Percentiles rank a stretch among this genome's conserved stretches.
These are phyloP conservation scores for Morinoia aosen DNA, from an alignment of 2,888 invertebrate species.

Conservation along the genomic window DNA sequence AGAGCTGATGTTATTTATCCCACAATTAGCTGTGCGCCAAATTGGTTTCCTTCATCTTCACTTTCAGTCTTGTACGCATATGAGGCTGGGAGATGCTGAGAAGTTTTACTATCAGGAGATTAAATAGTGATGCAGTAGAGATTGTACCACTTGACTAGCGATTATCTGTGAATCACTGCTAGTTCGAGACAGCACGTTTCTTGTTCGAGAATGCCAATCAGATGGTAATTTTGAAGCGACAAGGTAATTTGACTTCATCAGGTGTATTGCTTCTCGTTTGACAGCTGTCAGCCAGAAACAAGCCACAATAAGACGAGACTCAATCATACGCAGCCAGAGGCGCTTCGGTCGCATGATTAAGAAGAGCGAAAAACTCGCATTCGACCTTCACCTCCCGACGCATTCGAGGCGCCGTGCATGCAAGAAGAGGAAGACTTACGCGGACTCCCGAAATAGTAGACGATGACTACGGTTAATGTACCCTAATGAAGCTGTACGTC, in stretches of 20 bases:
- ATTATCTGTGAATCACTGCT: neutral
- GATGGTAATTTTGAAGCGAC: conserved; percentile 68
- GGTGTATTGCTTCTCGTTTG: neutral
- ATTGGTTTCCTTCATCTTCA: neutral
- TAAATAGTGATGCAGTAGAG: neutral
- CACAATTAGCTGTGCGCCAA: neutral
- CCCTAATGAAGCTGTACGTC: neutral
- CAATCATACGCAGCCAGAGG: neutral
- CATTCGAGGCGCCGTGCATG: neutral
- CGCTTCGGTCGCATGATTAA: neutral
- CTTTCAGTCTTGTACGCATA: neutral
- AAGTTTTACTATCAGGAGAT: neutral
- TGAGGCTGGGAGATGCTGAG: neutral
- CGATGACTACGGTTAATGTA: neutral
- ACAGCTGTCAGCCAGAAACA: neutral
- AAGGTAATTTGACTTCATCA: neutral
- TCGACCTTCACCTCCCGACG: neutral
- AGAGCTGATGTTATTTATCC: too few species aligned
- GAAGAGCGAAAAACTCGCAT: neutral
- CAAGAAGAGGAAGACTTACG: neutral
- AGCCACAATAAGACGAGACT: neutral
- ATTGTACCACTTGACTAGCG: neutral
- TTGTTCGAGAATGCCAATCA: neutral
- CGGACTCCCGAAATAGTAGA: neutral
- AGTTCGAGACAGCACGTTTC: neutral